phyloP scores from a whole-genome alignment of 2,113 vertebrate species.

The Orcinus orca region DNA sequence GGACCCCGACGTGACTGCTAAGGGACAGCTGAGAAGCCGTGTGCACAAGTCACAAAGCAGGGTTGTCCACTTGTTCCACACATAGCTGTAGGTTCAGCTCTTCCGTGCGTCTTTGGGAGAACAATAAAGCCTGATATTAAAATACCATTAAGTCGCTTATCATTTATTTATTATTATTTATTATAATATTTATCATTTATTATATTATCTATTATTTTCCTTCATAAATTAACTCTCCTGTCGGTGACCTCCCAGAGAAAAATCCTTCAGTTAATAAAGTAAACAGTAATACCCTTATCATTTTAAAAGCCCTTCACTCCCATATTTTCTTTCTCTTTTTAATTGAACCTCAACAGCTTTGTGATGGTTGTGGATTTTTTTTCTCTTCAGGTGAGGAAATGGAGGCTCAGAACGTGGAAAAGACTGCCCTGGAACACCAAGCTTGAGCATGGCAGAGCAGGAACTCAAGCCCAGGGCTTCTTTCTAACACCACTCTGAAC shows the following conservation, averaged over 20 bases:
- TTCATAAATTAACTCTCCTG: neutral
- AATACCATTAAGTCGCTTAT: neutral
- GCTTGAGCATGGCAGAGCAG: neutral
- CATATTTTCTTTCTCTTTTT: slow-evolving; percentile 30
- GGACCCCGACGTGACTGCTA: neutral
- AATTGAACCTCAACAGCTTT: neutral
- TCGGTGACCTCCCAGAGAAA: neutral
- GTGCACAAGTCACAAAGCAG: neutral
- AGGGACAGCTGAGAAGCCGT: no score
- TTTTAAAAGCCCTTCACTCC: neutral
- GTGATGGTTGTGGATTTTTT: neutral
- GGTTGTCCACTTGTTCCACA: neutral
- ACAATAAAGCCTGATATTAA: neutral
- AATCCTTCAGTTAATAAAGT: neutral
- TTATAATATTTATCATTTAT: neutral
- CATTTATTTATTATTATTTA: neutral
- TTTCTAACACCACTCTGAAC: neutral
- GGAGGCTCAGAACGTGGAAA: neutral
- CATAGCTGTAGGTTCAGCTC: neutral
- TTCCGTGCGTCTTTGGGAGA: neutral
- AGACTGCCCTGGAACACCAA: neutral
- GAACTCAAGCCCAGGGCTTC: neutral
- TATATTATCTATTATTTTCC: neutral
- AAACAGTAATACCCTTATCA: neutral
- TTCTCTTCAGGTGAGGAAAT: neutral